Conservation (phyloP, 2,888 invertebrate genomes). For the Cephonodes hylas region DNA sequence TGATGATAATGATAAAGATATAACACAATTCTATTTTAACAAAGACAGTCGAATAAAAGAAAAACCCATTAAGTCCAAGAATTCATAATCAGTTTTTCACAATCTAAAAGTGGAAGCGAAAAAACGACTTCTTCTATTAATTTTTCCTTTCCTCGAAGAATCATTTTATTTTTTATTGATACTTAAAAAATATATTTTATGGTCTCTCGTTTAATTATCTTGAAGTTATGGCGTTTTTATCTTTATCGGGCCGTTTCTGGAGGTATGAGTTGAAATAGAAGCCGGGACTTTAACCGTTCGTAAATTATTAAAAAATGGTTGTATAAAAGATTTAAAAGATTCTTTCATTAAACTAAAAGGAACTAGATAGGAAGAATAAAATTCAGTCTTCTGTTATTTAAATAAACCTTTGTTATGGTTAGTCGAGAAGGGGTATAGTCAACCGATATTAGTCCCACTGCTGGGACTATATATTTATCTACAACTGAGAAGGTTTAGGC, state of each 20-base stretch:
- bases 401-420: too few relatives aligned
- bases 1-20: too few relatives aligned
- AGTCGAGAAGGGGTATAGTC: too few relatives aligned
- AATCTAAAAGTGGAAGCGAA: background rate
- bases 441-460: too few relatives aligned
- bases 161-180: constrained; percentile 15
- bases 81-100: background rate
- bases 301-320: background rate
- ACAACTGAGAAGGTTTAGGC: too few relatives aligned
- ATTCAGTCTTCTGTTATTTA: too few relatives aligned
- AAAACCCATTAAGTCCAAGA: background rate
- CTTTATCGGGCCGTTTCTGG: background rate
- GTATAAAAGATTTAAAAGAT: too few relatives aligned
- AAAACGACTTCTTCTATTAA: background rate
- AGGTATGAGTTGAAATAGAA: background rate
- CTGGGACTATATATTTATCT: too few relatives aligned
- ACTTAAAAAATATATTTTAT: constrained; percentile 18
- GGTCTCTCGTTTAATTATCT: constrained; percentile 17
- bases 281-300: background rate
- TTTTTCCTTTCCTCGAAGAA: constrained; percentile 5
- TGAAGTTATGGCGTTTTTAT: constrained; percentile 16
- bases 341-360: too few relatives aligned
- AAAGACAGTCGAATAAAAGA: background rate
- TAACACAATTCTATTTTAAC: too few relatives aligned
- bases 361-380: too few relatives aligned